A percentile compares a stretch with the other conserved stretches of the same genome.
These are phyloP conservation scores for Lymantria dispar DNA, from an alignment of 2,888 invertebrate genomes.

Conservation along the genomic window DNA sequence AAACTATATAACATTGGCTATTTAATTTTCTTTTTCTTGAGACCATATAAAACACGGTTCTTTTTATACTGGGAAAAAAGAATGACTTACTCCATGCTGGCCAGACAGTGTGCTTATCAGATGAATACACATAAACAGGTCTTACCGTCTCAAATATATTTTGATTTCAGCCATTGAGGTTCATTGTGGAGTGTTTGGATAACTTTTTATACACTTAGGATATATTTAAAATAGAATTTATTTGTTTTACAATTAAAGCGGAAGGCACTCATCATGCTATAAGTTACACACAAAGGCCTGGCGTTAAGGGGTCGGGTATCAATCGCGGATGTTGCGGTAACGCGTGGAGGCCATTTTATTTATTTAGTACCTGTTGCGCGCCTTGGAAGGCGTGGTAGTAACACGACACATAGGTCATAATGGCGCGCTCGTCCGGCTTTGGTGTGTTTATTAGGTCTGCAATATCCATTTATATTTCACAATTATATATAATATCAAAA, in stretches of 20 bases:
- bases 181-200: conserved; percentile 13
- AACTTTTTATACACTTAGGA: conserved; percentile 27
- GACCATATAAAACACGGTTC: too few species aligned
- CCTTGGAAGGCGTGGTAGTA: conserved; percentile 99
- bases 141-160: too few species aligned
- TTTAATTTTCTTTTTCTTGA: too few species aligned
- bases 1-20: too few species aligned
- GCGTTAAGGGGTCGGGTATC: conserved; percentile 67
- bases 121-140: too few species aligned
- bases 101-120: too few species aligned
- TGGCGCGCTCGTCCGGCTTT: conserved; percentile 99
- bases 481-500: conserved; percentile 10
- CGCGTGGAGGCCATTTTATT: conserved; percentile 56
- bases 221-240: conserved; percentile 7
- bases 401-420: conserved; percentile 99
- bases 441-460: conserved; percentile 99
- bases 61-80: too few species aligned
- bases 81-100: too few species aligned
- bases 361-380: conserved; percentile 93
- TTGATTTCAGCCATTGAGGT: too few species aligned
- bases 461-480: conserved; percentile 58
- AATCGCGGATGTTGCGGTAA: conserved; percentile 51
- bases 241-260: conserved; percentile 40
- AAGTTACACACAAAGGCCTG: conserved; percentile 75
- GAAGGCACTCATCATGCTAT: conserved; percentile 71